phyloP scores from a whole-genome alignment of 2,888 invertebrate genomes.

The Ornithoptera priamus region DNA sequence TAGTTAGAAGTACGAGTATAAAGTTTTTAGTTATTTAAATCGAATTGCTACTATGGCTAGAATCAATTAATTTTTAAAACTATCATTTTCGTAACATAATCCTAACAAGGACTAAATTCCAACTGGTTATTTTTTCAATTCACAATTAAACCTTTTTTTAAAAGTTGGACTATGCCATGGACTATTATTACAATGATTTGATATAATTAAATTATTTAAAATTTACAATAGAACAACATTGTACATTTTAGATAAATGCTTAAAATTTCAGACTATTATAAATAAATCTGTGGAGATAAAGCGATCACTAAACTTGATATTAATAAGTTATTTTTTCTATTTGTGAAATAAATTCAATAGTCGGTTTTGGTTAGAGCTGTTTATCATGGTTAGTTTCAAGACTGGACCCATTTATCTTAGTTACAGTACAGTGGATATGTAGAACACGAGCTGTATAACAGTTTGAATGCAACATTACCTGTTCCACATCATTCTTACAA shows the following conservation, averaged over 20 bases:
- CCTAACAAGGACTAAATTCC: no score
- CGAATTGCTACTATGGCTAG: background rate
- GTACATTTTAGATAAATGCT: no score
- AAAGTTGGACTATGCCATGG: background rate
- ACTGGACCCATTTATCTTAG: conserved; percentile 19
- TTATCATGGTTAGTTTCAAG: conserved; percentile 15
- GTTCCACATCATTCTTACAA: conserved; percentile 12
- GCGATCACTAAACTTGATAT: background rate
- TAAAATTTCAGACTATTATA: no score
- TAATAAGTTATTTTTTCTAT: background rate
- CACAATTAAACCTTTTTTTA: background rate
- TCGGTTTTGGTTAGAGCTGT: background rate
- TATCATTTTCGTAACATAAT: background rate
- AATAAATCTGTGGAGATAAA: no score
- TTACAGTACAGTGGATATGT: conserved; percentile 6
- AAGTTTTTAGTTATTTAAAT: background rate
- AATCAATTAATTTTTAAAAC: background rate
- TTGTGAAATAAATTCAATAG: background rate
- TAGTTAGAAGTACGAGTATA: background rate
- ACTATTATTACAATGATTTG: background rate
- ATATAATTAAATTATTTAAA: background rate
- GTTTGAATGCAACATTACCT: conserved; percentile 14
- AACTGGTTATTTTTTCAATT: background rate
- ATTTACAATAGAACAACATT: background rate
- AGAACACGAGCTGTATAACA: conserved; percentile 10